phyloP scores from a whole-genome alignment of 2,888 invertebrate species.

The Augochlorella aurata region DNA sequence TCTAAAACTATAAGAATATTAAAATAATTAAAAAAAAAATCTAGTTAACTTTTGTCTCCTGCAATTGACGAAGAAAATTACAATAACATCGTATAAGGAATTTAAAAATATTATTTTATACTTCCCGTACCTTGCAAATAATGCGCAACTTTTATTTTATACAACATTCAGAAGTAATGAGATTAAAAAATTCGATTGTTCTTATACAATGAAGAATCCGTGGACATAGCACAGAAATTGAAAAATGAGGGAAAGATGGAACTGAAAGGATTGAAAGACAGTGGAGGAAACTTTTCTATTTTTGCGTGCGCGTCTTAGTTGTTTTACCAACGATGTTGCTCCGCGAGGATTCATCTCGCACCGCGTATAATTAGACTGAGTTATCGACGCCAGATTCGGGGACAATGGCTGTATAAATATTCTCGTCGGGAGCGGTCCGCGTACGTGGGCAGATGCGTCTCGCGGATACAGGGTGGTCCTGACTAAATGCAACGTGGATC shows the following conservation, averaged over 20 bases:
- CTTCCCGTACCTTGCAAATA: too few species aligned
- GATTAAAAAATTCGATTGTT: too few species aligned
- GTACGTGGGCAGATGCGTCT: slow-evolving; percentile 73
- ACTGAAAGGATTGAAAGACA: not conserved
- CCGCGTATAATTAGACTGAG: slow-evolving; percentile 76
- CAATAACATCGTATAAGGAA: too few species aligned
- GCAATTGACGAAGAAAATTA: too few species aligned
- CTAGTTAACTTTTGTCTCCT: too few species aligned
- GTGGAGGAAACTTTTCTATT: not conserved
- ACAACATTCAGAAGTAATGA: too few species aligned
- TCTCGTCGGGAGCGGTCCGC: slow-evolving; percentile 68
- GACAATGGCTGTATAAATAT: slow-evolving; percentile 79
- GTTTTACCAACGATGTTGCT: slow-evolving; percentile 4
- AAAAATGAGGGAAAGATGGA: not conserved
- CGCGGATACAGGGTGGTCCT: slow-evolving; percentile 68
- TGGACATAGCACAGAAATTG: not conserved
- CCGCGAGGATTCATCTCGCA: slow-evolving; percentile 45
- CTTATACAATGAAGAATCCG: too few species aligned
- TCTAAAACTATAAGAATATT: not conserved
- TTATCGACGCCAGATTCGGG: slow-evolving; percentile 75
- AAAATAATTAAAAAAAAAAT: not conserved
- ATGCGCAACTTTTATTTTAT: too few species aligned
- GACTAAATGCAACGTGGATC: slow-evolving; percentile 70
- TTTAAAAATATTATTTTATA: too few species aligned
- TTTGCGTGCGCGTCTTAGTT: not conserved